Base-by-base conservation (phyloP, 2,113 vertebrate species). In the Rhadina sibilatrix region DNA sequence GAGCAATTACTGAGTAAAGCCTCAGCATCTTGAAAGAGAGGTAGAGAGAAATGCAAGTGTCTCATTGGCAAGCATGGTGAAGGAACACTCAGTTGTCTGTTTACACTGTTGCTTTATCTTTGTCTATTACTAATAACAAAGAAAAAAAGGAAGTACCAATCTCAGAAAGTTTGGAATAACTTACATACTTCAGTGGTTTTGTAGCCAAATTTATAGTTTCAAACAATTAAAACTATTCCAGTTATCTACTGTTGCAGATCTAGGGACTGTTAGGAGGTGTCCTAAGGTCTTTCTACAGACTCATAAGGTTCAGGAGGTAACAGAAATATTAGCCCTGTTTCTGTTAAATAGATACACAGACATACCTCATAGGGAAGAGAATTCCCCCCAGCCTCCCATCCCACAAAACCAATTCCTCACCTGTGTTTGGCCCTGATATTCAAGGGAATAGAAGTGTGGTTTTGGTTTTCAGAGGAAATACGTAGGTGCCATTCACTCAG, bases 1-100 rank as follows among this genome's bases (percentile, higher is more conserved):
- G 75, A 97, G 56, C 90, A 94, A 38, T 57, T 35, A 92, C 60
- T 47, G 64, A 95, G 94, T 82, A 96, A 95, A 97, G 89, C 78
- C 72, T 76, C 76, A 75, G 60, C 60, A 61, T 83, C 93, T 84
- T 78, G 90, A 84, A 94, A 85, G 83, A 40, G 49, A 77, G 79
- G 75, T 61, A 85, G 49, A 79, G 54, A 22, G 10, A 94, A 82
- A 75, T 69, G 33, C 10, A 68, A 42, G 78, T 52, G 7, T 69
- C 31, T 80, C 35, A 65, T 75, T n/a, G 46, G 52, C 40, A 74
- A 70, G 14, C 27, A 61, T 8, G 8, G 52, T 47, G n/a, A 69
- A 85, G 37, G 63, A 91, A 49, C 5, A 90, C 16, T 19, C 27
- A 11, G 9, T 17, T 87, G 9, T 53, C 42, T 53, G 2, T 42